Percentiles rank a stretch among this genome's conserved stretches.
Evolutionary conservation across 2,888 invertebrate species (phyloP).

Genomic region (Eudemis profundana): DNA sequence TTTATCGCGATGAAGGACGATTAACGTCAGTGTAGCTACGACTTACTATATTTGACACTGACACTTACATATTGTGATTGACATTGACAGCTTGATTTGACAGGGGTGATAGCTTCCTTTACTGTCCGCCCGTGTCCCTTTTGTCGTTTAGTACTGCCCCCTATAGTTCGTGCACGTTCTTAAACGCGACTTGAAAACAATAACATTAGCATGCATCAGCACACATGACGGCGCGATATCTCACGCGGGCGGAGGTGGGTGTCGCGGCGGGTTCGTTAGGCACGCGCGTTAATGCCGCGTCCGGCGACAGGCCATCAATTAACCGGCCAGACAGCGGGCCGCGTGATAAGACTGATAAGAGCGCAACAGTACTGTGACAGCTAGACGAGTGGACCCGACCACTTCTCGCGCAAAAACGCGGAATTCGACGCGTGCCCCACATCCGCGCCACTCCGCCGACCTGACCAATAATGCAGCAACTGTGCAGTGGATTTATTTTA

Average conservation of each 20-base stretch:
- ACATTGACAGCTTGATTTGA: too few species aligned
- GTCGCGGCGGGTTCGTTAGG: constrained; percentile 21
- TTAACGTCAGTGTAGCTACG: too few species aligned
- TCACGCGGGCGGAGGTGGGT: constrained; percentile 12
- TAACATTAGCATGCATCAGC: constrained; percentile 27
- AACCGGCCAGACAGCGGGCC: constrained; percentile 36
- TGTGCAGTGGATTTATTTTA: constrained; percentile 4
- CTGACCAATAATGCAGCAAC: constrained; percentile 18
- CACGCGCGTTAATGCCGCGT: constrained; percentile 10
- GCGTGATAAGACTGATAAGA: constrained; percentile 41
- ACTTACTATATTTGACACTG: too few species aligned
- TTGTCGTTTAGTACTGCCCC: too few species aligned
- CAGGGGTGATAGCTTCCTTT: too few species aligned
- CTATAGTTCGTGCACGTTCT: too few species aligned
- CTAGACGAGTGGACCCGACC: constrained; percentile 29
- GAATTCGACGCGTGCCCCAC: constrained; percentile 31
- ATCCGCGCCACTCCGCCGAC: not conserved
- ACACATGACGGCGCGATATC: not conserved
- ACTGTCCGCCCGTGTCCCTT: too few species aligned
- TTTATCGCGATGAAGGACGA: too few species aligned
- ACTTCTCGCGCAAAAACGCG: constrained; percentile 34
- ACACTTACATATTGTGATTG: too few species aligned
- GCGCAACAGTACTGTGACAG: constrained; percentile 34
- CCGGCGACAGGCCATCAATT: constrained; percentile 36
- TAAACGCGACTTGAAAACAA: not conserved